Percentiles rank a stretch among this genome's conserved stretches.
phyloP scores from a whole-genome alignment of 2,888 invertebrate species.

The Nomada hirtipes region DNA sequence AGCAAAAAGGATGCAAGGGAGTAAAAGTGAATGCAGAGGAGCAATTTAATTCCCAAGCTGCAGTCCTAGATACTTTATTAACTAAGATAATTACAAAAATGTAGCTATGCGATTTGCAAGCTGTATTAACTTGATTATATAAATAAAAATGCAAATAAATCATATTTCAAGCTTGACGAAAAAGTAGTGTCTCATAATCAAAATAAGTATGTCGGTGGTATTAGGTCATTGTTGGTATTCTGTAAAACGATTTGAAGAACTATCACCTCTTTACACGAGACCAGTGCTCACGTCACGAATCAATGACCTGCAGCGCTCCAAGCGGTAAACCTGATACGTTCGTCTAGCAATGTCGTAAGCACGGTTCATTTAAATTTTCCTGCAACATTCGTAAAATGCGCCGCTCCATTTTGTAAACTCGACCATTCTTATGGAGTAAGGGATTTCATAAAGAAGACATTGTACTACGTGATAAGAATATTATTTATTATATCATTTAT shows the following conservation, averaged over 20 bases:
- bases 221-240: slow-evolving; percentile 33
- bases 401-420: background rate
- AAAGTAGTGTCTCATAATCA: no score
- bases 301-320: slow-evolving; percentile 31
- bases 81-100: no score
- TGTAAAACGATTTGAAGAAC: background rate
- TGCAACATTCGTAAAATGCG: no score
- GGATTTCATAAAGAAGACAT: background rate
- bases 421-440: no score
- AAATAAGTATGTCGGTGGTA: background rate
- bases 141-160: no score
- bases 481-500: background rate
- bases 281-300: slow-evolving; percentile 13
- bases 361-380: background rate
- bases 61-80: no score
- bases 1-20: no score
- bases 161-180: no score
- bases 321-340: slow-evolving; percentile 26
- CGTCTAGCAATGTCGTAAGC: slow-evolving; percentile 35
- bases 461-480: background rate
- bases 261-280: slow-evolving; percentile 5
- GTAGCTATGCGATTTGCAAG: no score
- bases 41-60: no score
- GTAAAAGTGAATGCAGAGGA: no score
- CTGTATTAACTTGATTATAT: no score